Evolutionary conservation across 2,888 invertebrate species (phyloP).

Genomic region (Oligia strigilis): DNA sequence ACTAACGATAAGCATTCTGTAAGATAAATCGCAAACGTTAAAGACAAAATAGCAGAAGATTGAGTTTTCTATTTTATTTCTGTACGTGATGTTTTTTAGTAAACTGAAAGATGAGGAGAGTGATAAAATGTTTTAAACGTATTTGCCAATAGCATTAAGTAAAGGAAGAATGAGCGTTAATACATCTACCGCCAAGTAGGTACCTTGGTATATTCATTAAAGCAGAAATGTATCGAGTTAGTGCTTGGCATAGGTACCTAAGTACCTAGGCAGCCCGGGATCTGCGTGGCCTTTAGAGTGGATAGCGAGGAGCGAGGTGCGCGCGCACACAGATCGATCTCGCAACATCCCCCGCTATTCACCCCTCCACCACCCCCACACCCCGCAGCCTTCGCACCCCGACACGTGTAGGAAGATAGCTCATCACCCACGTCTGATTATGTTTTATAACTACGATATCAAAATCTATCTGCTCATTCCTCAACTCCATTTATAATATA

Average conservation of each 20-base stretch:
- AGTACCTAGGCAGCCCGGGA: conserved; percentile 67
- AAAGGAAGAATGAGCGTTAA: conserved; percentile 2
- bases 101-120: conserved; percentile 15
- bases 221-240: conserved; percentile 46
- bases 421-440: conserved; percentile 76
- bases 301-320: conserved; percentile 73
- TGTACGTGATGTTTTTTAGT: conserved; percentile 11
- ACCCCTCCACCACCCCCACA: conserved; percentile 64
- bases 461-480: conserved; percentile 23
- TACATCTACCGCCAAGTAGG: conserved; percentile 7
- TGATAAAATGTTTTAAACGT: background rate
- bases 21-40: conserved; percentile 6
- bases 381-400: conserved; percentile 60
- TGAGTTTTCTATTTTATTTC: conserved; percentile 11
- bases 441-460: conserved; percentile 69
- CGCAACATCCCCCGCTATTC: conserved; percentile 68
- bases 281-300: conserved; percentile 75
- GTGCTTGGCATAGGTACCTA: conserved; percentile 60
- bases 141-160: background rate
- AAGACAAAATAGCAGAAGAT: background rate
- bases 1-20: background rate
- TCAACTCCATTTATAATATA: background rate
- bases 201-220: conserved; percentile 31
- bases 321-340: conserved; percentile 87
- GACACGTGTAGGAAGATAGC: conserved; percentile 78